Base-by-base conservation (phyloP, 2,797 vertebrate genomes). In the Pseudochaenichthys georgianus region DNA sequence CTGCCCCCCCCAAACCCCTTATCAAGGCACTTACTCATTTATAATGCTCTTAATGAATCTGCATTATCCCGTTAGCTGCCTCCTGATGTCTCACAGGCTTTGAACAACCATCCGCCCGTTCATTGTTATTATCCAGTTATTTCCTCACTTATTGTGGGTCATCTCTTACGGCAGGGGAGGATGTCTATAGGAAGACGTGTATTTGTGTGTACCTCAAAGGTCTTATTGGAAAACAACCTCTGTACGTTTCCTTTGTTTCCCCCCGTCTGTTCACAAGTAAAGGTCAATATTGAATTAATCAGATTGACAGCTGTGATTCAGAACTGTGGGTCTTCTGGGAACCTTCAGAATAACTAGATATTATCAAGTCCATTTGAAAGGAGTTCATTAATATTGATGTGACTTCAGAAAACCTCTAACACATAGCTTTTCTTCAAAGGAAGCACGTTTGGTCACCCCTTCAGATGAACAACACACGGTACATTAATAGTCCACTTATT, bases 31-130 rank as follows among this genome's bases (percentile, higher is more conserved):
- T 83, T 78, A 51, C 64, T 80, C 82, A 64, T 82, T 86, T 88
- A 81, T 55, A 69, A 87, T 72, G 86, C 78, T 81, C 76, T 75
- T 89, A 90, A 91, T 92, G 88, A 89, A 84, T 59, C 68, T 9
- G 19, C 19, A 21, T 19, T 50, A 59, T 81, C 85, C 85, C 46
- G 19, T 87, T 85, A 78, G 73, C 82, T 54, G 41, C 47, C 28
- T 75, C 61, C 50, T 64, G 59, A 84, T 78, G 74, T 70, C 73
- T 82, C 59, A 46, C 10, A 47, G 63, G 21, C 61, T 55, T 58
- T 15, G 48, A 38, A 52, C 45, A 48, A 41, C 34, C 47, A 41
- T 83, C 48, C 53, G 0, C 42, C 17, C 1, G 17, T 48, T 62
- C 45, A 53, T 48, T 76, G 51, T 78, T 61, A 47, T 58, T 19